A percentile compares a stretch with the other conserved stretches of the same genome.
phyloP scores from a whole-genome alignment of 2,797 vertebrate genomes.

The Dicrostonyx torquatus region DNA sequence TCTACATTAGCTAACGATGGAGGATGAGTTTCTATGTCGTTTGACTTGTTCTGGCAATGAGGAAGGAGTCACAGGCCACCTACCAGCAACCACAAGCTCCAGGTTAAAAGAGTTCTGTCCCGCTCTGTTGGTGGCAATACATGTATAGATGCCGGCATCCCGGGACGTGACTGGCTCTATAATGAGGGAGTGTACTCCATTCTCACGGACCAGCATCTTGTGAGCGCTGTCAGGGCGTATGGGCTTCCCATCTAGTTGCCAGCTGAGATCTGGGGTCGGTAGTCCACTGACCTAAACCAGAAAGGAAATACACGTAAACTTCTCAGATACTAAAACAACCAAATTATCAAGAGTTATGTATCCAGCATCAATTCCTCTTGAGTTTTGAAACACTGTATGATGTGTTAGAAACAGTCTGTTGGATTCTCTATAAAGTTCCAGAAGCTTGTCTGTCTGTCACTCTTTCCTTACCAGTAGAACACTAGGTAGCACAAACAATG shows the following conservation, averaged over 20 bases:
- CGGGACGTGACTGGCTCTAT: slow-evolving; percentile 96
- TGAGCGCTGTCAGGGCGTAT: slow-evolving; percentile 95
- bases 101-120: slow-evolving; percentile 98
- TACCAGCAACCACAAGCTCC: slow-evolving; percentile 98
- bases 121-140: slow-evolving; percentile 95
- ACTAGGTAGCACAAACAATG: not conserved
- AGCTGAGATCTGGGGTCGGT: slow-evolving; percentile 96
- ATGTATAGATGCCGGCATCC: slow-evolving; percentile 97
- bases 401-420: not conserved
- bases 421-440: not conserved
- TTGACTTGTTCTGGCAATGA: not conserved
- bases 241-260: slow-evolving; percentile 95
- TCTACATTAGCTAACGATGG: not conserved
- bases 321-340: not conserved
- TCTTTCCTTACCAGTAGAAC: not conserved
- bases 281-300: slow-evolving; percentile 94
- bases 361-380: not conserved
- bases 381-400: not conserved
- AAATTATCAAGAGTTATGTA: not conserved
- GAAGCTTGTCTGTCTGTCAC: not conserved
- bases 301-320: slow-evolving; percentile 48
- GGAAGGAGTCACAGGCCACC: not conserved
- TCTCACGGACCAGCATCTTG: slow-evolving; percentile 98
- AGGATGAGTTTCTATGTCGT: not conserved
- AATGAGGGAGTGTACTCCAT: slow-evolving; percentile 97